phyloP scores from a whole-genome alignment of 2,797 vertebrate genomes.

The Arctocebus calabarensis region DNA sequence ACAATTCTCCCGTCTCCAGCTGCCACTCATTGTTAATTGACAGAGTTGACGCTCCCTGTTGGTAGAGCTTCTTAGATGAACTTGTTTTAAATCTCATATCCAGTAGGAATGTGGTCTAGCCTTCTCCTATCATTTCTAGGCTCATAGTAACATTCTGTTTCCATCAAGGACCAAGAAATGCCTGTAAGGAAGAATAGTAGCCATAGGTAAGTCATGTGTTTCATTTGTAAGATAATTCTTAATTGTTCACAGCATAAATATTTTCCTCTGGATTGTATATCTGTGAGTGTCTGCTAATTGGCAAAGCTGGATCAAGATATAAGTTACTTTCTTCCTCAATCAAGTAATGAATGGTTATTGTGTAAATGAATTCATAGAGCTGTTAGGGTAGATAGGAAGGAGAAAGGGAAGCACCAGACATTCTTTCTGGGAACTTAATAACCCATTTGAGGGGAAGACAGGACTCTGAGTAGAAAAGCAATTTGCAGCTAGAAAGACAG shows the following conservation, averaged over 20 bases:
- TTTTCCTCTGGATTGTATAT: background rate
- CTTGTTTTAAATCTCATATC: slow-evolving; percentile 25
- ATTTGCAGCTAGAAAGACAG: background rate
- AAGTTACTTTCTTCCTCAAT: slow-evolving; percentile 15
- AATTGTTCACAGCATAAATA: background rate
- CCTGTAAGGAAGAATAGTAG: background rate
- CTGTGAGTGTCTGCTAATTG: background rate
- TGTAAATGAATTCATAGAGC: background rate
- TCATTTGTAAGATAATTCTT: background rate
- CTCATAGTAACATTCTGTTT: background rate
- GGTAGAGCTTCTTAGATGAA: background rate
- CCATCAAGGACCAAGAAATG: background rate
- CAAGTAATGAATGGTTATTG: background rate
- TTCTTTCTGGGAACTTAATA: background rate
- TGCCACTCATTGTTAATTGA: slow-evolving; percentile 34
- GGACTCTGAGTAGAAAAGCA: background rate
- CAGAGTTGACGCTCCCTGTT: background rate
- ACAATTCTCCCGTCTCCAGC: background rate
- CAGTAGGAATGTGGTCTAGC: background rate
- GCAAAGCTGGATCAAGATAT: background rate
- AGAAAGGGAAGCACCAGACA: background rate
- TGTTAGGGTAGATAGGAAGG: background rate
- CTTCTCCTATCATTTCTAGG: background rate
- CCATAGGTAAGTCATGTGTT: background rate
- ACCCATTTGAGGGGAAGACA: background rate